These are phyloP conservation scores for Pipistrellus nathusii DNA, from an alignment of 2,797 vertebrate genomes.

Conservation along the genomic window DNA sequence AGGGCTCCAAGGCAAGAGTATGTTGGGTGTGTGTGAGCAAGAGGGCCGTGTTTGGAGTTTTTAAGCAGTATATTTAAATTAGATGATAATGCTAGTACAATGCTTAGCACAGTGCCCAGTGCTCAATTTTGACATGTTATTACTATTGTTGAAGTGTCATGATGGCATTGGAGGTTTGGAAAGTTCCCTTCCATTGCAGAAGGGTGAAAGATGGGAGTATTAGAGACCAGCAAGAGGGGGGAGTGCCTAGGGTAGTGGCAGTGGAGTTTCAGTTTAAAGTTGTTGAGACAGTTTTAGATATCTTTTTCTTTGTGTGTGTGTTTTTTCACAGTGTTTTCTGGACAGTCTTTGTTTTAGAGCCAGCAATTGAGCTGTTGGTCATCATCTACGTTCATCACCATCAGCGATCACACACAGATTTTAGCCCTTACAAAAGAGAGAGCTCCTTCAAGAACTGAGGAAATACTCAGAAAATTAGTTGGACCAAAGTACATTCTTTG, in stretches of 20 bases:
- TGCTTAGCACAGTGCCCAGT: not conserved
- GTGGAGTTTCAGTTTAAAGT: not conserved
- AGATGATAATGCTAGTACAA: not conserved
- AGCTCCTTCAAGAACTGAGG: not conserved
- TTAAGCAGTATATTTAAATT: constrained; percentile 15
- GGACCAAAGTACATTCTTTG: constrained; percentile 28
- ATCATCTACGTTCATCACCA: not conserved
- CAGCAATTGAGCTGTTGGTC: not conserved
- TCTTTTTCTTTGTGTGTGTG: not conserved
- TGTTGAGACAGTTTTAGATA: not conserved
- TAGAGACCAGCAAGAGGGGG: not conserved
- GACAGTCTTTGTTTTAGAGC: constrained; percentile 35
- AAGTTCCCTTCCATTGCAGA: not conserved
- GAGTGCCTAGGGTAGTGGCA: not conserved
- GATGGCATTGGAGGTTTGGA: constrained; percentile 32
- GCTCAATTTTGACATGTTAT: not conserved
- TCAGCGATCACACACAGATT: not conserved
- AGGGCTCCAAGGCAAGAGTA: not conserved
- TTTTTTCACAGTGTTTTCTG: constrained; percentile 12
- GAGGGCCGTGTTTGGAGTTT: not conserved
- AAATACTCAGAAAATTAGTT: constrained; percentile 28
- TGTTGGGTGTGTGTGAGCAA: not conserved
- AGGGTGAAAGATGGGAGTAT: not conserved
- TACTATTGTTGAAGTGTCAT: not conserved
- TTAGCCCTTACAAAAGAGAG: not conserved